Evolutionary conservation across 2,888 invertebrate species (phyloP).

Genomic region (Papilio elwesi): DNA sequence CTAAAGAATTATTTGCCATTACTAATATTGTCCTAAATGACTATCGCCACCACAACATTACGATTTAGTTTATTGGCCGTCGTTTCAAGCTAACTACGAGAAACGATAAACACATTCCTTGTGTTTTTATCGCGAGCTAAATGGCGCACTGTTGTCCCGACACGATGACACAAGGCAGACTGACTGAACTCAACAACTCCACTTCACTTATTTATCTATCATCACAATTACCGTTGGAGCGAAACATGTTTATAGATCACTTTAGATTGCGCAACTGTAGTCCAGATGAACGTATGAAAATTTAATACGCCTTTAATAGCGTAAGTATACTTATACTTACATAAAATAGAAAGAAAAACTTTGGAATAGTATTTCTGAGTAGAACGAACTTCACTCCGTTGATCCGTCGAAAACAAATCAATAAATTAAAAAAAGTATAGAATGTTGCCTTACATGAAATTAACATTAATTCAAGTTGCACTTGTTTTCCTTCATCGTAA

Average conservation of each 20-base stretch:
- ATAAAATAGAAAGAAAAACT: conserved; percentile 73
- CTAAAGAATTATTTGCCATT: conserved; percentile 66
- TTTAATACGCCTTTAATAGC: conserved; percentile 57
- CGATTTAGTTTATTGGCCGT: conserved; percentile 59
- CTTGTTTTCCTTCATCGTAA: background rate
- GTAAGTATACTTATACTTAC: conserved; percentile 65
- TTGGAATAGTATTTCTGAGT: conserved; percentile 65
- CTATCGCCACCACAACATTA: conserved; percentile 66
- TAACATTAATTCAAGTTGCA: background rate
- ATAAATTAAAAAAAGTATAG: conserved; percentile 40
- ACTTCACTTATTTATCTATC: conserved; percentile 58
- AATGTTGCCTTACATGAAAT: conserved; percentile 49
- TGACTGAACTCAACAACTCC: conserved; percentile 56
- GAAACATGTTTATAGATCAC: conserved; percentile 48
- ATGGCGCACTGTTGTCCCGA: conserved; percentile 75
- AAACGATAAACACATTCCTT: conserved; percentile 69
- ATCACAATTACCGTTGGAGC: conserved; percentile 49
- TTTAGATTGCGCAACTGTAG: conserved; percentile 49
- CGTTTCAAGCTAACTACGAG: conserved; percentile 55
- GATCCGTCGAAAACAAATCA: conserved; percentile 51
- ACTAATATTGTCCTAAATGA: conserved; percentile 55
- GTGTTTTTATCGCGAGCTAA: conserved; percentile 65
- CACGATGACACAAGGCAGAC: conserved; percentile 75
- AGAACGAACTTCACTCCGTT: conserved; percentile 73
- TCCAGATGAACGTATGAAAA: conserved; percentile 57